Base-by-base conservation (phyloP, 2,797 vertebrate genomes). In the Myotis pilosus region DNA sequence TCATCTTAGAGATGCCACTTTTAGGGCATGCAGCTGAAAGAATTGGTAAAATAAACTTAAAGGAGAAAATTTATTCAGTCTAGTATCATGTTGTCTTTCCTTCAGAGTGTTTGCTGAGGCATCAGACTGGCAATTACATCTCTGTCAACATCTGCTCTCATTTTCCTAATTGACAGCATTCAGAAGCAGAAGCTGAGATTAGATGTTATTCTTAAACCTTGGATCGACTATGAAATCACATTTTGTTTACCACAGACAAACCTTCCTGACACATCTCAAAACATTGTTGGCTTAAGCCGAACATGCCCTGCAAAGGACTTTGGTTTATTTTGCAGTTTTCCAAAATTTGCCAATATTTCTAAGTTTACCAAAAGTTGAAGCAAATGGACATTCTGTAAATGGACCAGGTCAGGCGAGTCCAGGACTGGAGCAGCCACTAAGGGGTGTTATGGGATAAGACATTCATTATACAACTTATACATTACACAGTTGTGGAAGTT, bases 71-170 rank as follows among this genome's bases (percentile, higher is more conserved):
- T 10, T 23, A 85, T 88, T 95, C 89, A 91, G 41, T 88, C 53
- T 92, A 69, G 81, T 93, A 41, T 92, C 89, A 74, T 13, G 0
- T 85, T 92, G 89, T 60, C 36, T 96, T 96, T 92, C 64, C 41
- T 96, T 97, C 60, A 94, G 83, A 83, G 47, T 94, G 79, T 94
- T 96, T 97, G 74, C 93, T 41, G 87, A 96, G 78, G 91, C 84
- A 91, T 93, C 95, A 96, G 89, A 94, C 44, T 75, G 89, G 76
- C 95, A 96, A 97, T 95, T 92, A 57, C 82, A 97, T 75, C 82
- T 97, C 85, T 97, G 66, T 97, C 97, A 97, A 96, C 96, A 96
- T 96, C 89, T 96, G 94, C 28, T 97, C 88, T 94, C 74, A 71
- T 96, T 97, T 96, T 97, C 78, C 62, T 94, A 93, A 94, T 49